Conservation (phyloP, 2,797 vertebrate species). For the Scleropages formosus region DNA sequence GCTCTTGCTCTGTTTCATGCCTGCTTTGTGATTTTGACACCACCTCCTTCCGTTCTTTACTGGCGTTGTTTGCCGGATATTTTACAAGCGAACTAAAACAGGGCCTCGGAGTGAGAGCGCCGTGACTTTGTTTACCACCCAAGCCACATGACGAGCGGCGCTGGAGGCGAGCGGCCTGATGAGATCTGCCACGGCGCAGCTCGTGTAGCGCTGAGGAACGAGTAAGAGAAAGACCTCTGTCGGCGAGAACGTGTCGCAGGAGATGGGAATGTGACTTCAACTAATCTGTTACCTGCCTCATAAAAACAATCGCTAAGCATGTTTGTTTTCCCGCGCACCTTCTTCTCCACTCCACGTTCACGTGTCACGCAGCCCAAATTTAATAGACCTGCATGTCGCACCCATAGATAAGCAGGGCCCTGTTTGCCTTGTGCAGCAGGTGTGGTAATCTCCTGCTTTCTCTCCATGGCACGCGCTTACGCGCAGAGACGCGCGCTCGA, state of each 20-base stretch:
- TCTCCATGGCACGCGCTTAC: neutral
- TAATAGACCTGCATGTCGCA: neutral
- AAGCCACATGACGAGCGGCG: constrained; percentile 2
- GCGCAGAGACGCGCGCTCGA: neutral
- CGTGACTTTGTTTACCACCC: constrained; percentile 17
- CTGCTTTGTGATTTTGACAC: neutral
- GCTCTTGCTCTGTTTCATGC: no score
- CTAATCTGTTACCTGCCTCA: constrained; percentile 54
- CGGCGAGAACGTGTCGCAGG: neutral
- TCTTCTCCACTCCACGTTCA: neutral
- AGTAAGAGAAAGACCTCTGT: neutral
- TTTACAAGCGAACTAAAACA: constrained; percentile 6
- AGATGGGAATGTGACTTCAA: constrained; percentile 43
- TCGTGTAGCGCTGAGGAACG: neutral
- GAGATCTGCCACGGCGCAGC: constrained; percentile 6
- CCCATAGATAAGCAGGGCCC: neutral
- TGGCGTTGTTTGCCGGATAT: neutral
- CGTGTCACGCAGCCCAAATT: constrained; percentile 7
- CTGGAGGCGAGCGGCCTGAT: constrained; percentile 20
- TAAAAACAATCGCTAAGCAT: constrained; percentile 46
- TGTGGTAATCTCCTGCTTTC: neutral
- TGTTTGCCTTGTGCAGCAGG: neutral
- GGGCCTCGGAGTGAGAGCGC: neutral
- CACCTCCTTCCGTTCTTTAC: neutral
- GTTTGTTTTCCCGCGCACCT: neutral